Base-by-base conservation (phyloP, 2,797 vertebrate genomes). In the Chromis chromis region DNA sequence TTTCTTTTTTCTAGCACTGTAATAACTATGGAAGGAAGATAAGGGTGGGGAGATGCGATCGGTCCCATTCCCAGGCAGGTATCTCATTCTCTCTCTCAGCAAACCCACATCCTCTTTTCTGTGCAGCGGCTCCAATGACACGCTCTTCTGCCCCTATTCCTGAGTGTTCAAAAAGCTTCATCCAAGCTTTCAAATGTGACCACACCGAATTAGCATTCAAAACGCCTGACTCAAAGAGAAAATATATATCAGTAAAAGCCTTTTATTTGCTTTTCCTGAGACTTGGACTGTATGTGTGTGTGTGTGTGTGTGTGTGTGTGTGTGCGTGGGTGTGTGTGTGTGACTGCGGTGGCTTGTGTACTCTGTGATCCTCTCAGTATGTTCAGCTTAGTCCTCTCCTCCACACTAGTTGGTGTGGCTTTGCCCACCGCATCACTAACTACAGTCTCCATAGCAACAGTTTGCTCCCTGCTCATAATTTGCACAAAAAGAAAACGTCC, bases 361-460 rank as follows among this genome's bases (percentile, higher is more conserved):
- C 63, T 59, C 49, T 80, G 61, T 84, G 81, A 80, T 90, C 70
- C 72, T 78, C 79, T 77, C 80, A 76, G 78, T 87, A 69, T 85
- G 85, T 81, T 89, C 79, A 71, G 67, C 69, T 81, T 65, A 64
- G 68, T 78, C 76, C 78, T 85, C 74, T 80, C 66, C 83, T 87
- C 70, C 73, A 79, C 83, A 74, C 64, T 78, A 76, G 72, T 85
- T 88, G 75, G 61, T 70, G 82, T 86, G 71, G 74, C 82, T 90
- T 89, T 82, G 73, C 84, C 79, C 76, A 74, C 78, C 27, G 56
- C 86, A 87, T 88, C 84, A 84, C 90, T 87, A 91, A 91, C 88
- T 87, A 86, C 86, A 39, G 89, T 93, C 90, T 86, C 92, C 90
- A 93, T 92, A 86, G 92, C 91, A 92, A 93, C 91, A 88, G 86